Evolutionary conservation across 2,113 vertebrate species (phyloP), one percentile per base, ranked within the genome.

Genomic region (Xenopus borealis): DNA sequence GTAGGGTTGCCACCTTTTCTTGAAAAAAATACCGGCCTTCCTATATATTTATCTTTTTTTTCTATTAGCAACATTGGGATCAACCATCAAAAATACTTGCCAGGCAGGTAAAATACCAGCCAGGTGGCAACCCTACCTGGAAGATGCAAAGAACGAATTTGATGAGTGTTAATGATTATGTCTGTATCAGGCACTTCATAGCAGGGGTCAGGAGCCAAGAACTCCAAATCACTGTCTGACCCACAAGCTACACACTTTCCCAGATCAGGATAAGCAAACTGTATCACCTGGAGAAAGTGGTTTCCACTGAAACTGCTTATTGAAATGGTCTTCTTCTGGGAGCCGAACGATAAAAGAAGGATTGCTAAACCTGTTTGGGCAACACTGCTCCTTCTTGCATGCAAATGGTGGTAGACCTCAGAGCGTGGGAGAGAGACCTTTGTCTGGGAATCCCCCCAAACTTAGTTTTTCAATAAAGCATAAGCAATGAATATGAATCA

Each of bases 331-430:
- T 14, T 46, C 16, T 19, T 20, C 18, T n/a, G 40, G 18, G 65
- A 23, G 23, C 5, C 19, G n/a, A 50, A 19, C n/a, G 10, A 52
- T 45, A 46, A 66, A 20, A 12, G 10, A 52, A 12, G 45, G 19
- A 50, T 67, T 19, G 46, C 65, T 67, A 67, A 67, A 67, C 65
- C 65, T 50, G 65, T 67, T 67, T 50, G 45, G 18, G 18, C 65
- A 67, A 47, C 65, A 50, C 2, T 45, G 5, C 3, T 13, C 18
- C 45, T 23, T 50, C 40, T 50, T n/a, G n/a, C 20, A 67, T 47
- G n/a, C 19, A 23, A 61, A 61, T 61, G 20, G 58, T 10, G 18
- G 33, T 10, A 17, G 17, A 33, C 33, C 44, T 10, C 33, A 45
- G 40, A 50, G 18, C 18, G 45, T 23, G 19, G 44, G 64, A 66